These are phyloP conservation scores for Drosophila subsilvestris DNA, from an alignment of 2,888 invertebrate genomes.

Conservation along the genomic window DNA sequence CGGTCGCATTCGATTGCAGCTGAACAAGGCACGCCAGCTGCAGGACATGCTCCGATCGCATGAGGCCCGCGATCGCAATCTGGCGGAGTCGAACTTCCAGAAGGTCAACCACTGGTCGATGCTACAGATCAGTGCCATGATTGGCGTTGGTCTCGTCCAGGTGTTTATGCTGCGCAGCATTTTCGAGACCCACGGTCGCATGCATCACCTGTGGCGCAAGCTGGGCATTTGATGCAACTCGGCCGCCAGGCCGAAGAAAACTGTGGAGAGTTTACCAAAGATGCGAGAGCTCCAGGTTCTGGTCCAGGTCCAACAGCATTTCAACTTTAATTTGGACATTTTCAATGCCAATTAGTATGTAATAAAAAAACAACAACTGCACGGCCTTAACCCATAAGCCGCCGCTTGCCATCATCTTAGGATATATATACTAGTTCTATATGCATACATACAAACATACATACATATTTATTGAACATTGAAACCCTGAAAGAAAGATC, in stretches of 20 bases:
- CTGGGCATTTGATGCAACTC: constrained; percentile 72
- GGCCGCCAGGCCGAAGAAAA: background rate
- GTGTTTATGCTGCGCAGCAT: constrained; percentile 91
- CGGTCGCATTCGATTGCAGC: constrained; percentile 86
- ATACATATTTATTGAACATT: constrained; percentile 28
- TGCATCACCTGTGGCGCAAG: constrained; percentile 82
- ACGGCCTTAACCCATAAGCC: background rate
- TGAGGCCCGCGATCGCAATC: constrained; percentile 92
- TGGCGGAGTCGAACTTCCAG: constrained; percentile 92
- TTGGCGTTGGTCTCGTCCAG: constrained; percentile 89
- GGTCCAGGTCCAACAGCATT: constrained; percentile 25
- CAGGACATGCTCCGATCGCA: constrained; percentile 89
- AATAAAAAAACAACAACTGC: background rate
- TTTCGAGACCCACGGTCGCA: constrained; percentile 87
- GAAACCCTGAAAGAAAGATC: too few relatives aligned
- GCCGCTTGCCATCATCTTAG: constrained; percentile 21
- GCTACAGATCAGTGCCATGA: constrained; percentile 90
- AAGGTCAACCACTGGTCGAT: constrained; percentile 92
- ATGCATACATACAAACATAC: background rate
- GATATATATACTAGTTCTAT: constrained; percentile 1
- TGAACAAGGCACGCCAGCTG: constrained; percentile 87
- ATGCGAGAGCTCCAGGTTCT: constrained; percentile 15
- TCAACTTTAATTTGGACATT: background rate
- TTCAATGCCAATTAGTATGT: constrained; percentile 4
- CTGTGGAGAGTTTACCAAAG: constrained; percentile 11